Conservation (phyloP, 2,113 vertebrate genomes). For the Ibidorhyncha struthersii region DNA sequence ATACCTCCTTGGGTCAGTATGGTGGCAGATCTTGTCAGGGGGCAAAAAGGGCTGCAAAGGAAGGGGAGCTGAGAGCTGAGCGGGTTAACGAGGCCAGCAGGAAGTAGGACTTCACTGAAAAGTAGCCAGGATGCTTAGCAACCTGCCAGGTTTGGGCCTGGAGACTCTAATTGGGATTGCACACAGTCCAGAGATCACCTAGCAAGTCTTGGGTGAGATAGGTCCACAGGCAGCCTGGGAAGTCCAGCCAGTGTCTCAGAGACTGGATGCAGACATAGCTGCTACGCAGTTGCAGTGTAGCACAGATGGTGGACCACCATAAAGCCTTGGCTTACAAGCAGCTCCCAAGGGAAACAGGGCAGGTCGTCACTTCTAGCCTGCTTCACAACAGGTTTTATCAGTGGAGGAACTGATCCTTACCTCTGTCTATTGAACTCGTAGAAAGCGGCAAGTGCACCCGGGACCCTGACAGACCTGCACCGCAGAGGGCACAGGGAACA, state of each 20-base stretch:
- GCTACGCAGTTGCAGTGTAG: neutral
- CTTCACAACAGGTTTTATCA: neutral
- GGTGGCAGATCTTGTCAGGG: neutral
- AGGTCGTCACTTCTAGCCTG: neutral
- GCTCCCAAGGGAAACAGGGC: neutral
- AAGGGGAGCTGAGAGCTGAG: neutral
- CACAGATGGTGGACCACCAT: no score
- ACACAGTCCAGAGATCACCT: no score
- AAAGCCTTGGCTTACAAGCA: neutral
- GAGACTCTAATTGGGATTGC: rapidly evolving
- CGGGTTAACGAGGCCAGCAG: rapidly evolving
- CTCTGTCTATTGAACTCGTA: neutral
- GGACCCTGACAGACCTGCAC: neutral
- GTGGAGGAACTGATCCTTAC: neutral
- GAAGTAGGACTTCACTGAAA: no score
- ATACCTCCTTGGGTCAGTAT: no score
- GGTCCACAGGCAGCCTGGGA: neutral
- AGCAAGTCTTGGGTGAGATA: neutral
- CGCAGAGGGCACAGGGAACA: neutral
- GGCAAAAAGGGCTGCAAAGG: neutral
- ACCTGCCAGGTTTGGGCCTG: no score
- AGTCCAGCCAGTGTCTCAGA: neutral
- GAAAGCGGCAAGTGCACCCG: neutral
- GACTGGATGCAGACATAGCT: neutral
- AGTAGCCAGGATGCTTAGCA: neutral